A percentile compares a stretch with the other conserved stretches of the same genome.
phyloP scores from a whole-genome alignment of 2,797 vertebrate species.

The Sternotherus odoratus region DNA sequence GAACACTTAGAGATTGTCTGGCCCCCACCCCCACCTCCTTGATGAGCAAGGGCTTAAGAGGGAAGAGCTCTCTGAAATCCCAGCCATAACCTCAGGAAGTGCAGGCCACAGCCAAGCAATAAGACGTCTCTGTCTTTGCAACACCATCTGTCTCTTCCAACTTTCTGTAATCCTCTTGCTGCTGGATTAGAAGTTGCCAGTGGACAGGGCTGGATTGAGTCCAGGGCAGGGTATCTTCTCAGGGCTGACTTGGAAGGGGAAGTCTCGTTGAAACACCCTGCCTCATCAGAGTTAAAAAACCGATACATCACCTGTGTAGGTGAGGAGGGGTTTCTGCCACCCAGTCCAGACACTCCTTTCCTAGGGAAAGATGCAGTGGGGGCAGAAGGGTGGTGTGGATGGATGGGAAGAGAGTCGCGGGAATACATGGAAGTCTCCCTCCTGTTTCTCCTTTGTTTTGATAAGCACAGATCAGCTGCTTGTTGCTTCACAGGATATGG shows the following conservation, averaged over 20 bases:
- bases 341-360: neutral
- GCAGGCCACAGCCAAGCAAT: constrained; percentile 44
- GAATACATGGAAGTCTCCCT: neutral
- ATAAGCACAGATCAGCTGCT: neutral
- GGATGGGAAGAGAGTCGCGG: fast-evolving
- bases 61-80: constrained; percentile 45
- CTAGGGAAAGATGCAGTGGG: neutral
- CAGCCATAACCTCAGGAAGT: neutral
- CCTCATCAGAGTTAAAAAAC: neutral
- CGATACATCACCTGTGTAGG: neutral
- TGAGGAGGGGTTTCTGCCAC: neutral
- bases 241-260: neutral
- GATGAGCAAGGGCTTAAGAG: neutral
- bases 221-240: neutral
- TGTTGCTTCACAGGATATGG: fast-evolving
- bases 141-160: constrained; percentile 66
- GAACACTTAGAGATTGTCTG: neutral
- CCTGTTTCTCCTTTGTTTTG: neutral
- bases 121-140: constrained; percentile 35
- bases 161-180: constrained; percentile 61
- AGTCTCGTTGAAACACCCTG: fast-evolving
- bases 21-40: neutral
- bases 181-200: constrained; percentile 60
- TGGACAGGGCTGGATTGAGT: constrained; percentile 24
- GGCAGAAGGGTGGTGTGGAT: neutral